Evolutionary conservation across 2,797 vertebrate genomes (phyloP), one percentile per base, ranked within the genome.

Genomic region (Enteromius thamalakanensis): DNA sequence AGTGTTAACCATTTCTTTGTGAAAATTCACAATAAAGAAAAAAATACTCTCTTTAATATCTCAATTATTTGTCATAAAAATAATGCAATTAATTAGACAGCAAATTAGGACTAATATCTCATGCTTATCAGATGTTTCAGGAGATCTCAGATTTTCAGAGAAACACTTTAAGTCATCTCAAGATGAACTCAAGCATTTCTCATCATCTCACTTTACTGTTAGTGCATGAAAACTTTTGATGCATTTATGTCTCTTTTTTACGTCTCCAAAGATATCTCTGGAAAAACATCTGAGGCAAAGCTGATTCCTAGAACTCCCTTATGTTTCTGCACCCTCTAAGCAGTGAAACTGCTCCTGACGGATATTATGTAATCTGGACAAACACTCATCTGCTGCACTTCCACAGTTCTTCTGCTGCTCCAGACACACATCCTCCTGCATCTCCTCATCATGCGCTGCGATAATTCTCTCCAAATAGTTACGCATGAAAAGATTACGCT

Each of bases 321-420:
- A 75, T 6, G 49, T 34, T 19, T 34, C 32, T 9, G 71, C 3
- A 1, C 49, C 32, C 72, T 55, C 32, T 55, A 55, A 75, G 51
- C 49, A 60, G 12, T 60, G 74, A 26, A 26, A 60, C 26, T 26
- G 53, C 26, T 42, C 74, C n/a, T 76, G 47, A 1, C 60, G 62
- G 60, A 71, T 71, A 58, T 71, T 70, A 70, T 32, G 51, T 60
- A 45, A 70, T 80, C 51, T 29, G 51, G 51, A 69, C 49, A 80
- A 53, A 76, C 72, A 40, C 70, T 40, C 67, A 53, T 77, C 55
- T 3, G 19, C 49, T 53, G 49, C 49, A 37, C 21, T 75, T 75
- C 49, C 71, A 32, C 45, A 76, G 53, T 76, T 76, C 37, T 76
- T 40, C 12, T 68, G 34, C 51, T 37, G 17, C 29, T 65, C 60